These are phyloP conservation scores for Pelosia muscerda DNA, from an alignment of 2,888 invertebrate genomes.

Conservation along the genomic window DNA sequence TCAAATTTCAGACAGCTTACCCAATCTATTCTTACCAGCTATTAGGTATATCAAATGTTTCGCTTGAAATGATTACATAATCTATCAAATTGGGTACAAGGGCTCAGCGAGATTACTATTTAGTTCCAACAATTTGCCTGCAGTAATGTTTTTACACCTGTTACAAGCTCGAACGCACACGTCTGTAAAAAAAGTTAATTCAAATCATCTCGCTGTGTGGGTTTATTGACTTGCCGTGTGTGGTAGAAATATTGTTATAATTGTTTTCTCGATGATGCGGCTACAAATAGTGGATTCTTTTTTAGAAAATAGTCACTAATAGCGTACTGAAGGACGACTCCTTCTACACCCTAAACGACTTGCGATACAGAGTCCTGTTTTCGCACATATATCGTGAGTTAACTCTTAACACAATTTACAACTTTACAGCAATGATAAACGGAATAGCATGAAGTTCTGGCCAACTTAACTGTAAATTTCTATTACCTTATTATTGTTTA, in stretches of 20 bases:
- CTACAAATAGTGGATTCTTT: too few relatives aligned
- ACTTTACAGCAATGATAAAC: too few relatives aligned
- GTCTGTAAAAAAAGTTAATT: neutral
- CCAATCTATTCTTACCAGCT: neutral
- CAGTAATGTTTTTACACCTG: slow-evolving; percentile 67
- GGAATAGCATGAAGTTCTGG: too few relatives aligned
- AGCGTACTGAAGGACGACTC: too few relatives aligned
- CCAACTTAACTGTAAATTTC: too few relatives aligned
- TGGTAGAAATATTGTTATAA: slow-evolving; percentile 12
- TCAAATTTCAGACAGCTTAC: neutral
- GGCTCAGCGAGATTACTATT: slow-evolving; percentile 32
- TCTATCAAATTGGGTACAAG: slow-evolving; percentile 22
- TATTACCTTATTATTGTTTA: too few relatives aligned
- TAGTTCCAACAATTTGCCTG: slow-evolving; percentile 48
- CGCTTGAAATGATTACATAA: neutral
- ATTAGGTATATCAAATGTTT: neutral
- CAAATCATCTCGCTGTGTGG: neutral
- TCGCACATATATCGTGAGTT: too few relatives aligned
- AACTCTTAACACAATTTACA: too few relatives aligned
- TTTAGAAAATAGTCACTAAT: too few relatives aligned
- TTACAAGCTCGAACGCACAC: slow-evolving; percentile 55
- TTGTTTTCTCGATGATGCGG: too few relatives aligned
- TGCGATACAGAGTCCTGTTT: too few relatives aligned
- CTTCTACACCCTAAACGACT: too few relatives aligned
- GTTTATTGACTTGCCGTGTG: slow-evolving; percentile 9